Evolutionary conservation across 37 sponge, comb jelly and placozoan genomes (phyloP).

Genomic region (Oscarella lobularis): DNA sequence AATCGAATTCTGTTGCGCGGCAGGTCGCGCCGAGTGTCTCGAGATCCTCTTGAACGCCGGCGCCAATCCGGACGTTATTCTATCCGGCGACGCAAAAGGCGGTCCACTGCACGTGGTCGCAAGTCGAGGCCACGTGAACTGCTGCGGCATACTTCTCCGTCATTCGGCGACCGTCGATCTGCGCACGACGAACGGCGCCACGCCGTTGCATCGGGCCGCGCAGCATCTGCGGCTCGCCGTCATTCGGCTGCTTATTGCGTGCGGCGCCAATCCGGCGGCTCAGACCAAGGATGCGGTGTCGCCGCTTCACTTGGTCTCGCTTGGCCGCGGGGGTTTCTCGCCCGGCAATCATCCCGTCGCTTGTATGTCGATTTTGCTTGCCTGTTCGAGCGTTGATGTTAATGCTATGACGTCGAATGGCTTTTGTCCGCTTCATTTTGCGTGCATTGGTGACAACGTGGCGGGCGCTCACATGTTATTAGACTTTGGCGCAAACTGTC

Average conservation of each 20-base stretch:
- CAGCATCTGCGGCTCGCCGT: neutral
- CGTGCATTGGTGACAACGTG: neutral
- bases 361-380: neutral
- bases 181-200: neutral
- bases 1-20: neutral
- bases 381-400: neutral
- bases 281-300: neutral
- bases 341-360: neutral
- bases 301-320: neutral
- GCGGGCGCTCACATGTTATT: neutral
- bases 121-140: neutral
- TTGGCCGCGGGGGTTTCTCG: neutral
- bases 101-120: neutral
- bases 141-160: neutral
- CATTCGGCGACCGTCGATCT: neutral
- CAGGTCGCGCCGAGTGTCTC: neutral
- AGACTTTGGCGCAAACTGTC: neutral
- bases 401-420: neutral
- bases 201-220: neutral
- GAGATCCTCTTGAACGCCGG: neutral
- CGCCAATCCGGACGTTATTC: neutral
- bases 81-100: neutral
- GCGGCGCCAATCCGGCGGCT: neutral
- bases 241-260: neutral
- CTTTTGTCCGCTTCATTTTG: neutral